phyloP scores from a whole-genome alignment of 2,888 invertebrate species.

The Oegoconia quadripuncta region DNA sequence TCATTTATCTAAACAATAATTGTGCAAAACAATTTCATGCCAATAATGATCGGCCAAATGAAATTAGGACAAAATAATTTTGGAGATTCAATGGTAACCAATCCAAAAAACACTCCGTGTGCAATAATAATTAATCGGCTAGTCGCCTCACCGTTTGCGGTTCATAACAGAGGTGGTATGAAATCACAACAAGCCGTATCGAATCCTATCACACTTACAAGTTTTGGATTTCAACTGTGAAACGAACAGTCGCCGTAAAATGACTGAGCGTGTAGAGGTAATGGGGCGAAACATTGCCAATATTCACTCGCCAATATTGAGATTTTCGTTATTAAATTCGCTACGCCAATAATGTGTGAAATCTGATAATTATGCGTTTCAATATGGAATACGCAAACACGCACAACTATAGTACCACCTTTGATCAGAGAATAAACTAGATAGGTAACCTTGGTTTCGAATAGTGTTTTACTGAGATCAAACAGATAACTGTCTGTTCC shows the following conservation, averaged over 20 bases:
- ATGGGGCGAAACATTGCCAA: constrained; percentile 59
- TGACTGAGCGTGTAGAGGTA: constrained; percentile 51
- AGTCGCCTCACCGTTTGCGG: neutral
- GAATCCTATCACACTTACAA: constrained; percentile 8
- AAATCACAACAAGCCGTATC: constrained; percentile 9
- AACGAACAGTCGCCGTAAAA: constrained; percentile 21
- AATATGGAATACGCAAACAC: no score
- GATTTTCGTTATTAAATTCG: constrained; percentile 28
- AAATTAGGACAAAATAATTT: no score
- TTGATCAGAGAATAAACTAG: no score
- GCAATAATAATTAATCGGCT: neutral
- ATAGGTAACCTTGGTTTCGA: no score
- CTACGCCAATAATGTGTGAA: neutral
- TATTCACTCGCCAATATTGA: constrained; percentile 46
- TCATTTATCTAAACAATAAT: no score
- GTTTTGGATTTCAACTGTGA: neutral
- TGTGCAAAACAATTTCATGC: no score
- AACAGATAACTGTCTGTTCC: no score
- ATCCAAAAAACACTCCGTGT: no score
- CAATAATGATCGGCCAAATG: no score
- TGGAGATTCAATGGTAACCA: no score
- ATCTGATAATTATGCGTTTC: neutral
- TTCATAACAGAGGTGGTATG: neutral
- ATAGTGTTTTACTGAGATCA: no score
- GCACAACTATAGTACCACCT: no score